Base-by-base conservation (phyloP, 35 echinoderm and acorn worm genomes). In the Chiridota heheva region DNA sequence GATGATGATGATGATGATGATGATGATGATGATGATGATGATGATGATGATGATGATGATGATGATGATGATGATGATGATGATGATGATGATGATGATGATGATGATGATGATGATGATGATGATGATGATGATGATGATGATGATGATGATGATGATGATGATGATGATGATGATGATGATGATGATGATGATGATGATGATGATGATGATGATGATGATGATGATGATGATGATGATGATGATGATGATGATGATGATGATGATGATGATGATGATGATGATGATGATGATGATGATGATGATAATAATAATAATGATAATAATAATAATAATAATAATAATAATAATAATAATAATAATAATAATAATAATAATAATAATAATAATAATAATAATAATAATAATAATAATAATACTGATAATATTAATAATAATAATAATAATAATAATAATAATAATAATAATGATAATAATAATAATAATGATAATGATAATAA, bases 31-130 rank as follows among this genome's bases (percentile, higher is more conserved):
- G 49, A 55, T 55, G 49, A 55, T 55, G 49, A 55, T 1, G 49
- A 17, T 15, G 24, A 15, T 1, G 24, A 1, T 55, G 49, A 1
- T 55, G 49, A 55, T 25, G 1, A 55, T 55, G 49, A 55, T 55
- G 1, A 55, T 55, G 49, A 1, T 55, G 49, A 55, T 1, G 49
- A 55, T 55, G 49, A 55, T 55, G 49, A 55, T 55, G 49, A 1
- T 55, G 49, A 55, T 1, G 49, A 55, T 55, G 49, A 55, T 55
- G 49, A 55, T 55, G 49, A 55, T 55, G 49, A 55, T 1, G 49
- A 55, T 55, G 49, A 55, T 55, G 49, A 55, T 55, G 49, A 55
- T 55, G 49, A 55, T 55, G 49, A 55, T 55, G 49, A 55, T 55
- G 49, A 55, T 55, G 49, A 1, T 0, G 49, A 55, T 55, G 49